Base-by-base conservation (phyloP, 2,113 vertebrate genomes). In the Gallinago undulata region DNA sequence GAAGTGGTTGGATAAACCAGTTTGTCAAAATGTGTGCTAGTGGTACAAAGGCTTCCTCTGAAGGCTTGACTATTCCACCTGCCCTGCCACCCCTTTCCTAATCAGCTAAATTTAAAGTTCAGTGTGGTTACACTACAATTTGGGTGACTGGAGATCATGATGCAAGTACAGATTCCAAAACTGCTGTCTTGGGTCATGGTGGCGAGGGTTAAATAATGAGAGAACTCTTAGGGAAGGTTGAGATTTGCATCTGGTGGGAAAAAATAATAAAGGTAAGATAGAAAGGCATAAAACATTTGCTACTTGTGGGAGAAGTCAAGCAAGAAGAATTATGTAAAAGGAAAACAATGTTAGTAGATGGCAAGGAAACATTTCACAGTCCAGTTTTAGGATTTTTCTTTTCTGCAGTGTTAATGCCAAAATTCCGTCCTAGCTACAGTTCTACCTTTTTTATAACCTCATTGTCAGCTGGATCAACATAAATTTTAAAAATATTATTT, bases 161-260 rank as follows among this genome's bases (percentile, higher is more conserved):
- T 56, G 41, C 45, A 66, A 45, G 37, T 21, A 9, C 37, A 30
- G 13, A 9, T 79, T 63, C 35, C 66, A 59, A 56, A 83, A 21
- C 21, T 6, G 0, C 57, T 0, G 0, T 11, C 39, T 22, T 28
- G 30, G 16, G 17, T 45, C 47, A 13, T 0, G 0, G 16, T 43
- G 68, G 23, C 1, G 28, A 93, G 48, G 37, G 24, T 80, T 23
- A 39, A 62, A 17, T 31, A 45, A 59, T 4, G 28, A 88, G 57
- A 48, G 5, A 23, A 12, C 17, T 66, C 28, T 12, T 6, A 25
- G 43, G 27, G 51, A 72, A 53, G 76, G 43, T 1, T 60, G 47
- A n/a, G 48, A 55, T 78, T 95, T 96, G 59, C 31, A 16, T 78
- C 83, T 84, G 73, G 13, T 56, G 13, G 41, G 45, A 41, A 30